Conservation (phyloP, 2,888 invertebrate species). For the Ochropleura plecta region DNA sequence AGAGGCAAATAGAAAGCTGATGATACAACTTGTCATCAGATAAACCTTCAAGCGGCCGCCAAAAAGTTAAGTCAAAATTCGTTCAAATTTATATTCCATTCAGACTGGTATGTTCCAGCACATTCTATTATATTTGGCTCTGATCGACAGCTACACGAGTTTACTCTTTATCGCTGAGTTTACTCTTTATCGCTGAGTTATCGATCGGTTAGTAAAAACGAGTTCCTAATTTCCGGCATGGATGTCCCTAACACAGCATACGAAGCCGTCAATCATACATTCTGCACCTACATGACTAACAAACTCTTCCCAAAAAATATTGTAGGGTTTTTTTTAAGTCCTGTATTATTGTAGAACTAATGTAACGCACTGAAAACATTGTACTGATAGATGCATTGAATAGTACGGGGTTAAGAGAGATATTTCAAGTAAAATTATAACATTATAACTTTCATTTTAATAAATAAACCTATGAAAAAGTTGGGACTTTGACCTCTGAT, state of each 20-base stretch:
- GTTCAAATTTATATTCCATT: background rate
- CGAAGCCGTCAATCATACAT: too few species aligned
- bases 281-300: too few species aligned
- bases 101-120: background rate
- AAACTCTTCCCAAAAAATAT: too few species aligned
- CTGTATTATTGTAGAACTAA: too few species aligned
- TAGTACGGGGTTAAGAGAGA: too few species aligned
- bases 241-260: background rate
- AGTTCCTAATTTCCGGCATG: background rate
- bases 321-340: too few species aligned
- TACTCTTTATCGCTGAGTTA: conserved; percentile 2
- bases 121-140: background rate
- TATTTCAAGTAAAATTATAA: too few species aligned
- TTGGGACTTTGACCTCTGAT: too few species aligned
- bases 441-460: too few species aligned
- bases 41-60: background rate
- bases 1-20: background rate
- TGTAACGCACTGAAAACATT: too few species aligned
- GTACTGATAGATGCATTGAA: too few species aligned
- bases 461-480: too few species aligned
- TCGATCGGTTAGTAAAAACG: background rate
- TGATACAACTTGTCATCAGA: background rate
- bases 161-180: background rate
- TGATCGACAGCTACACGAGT: background rate
- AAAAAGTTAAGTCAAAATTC: background rate